Conservation (phyloP, 2,797 vertebrate species). For the Babyrousa celebensis region DNA sequence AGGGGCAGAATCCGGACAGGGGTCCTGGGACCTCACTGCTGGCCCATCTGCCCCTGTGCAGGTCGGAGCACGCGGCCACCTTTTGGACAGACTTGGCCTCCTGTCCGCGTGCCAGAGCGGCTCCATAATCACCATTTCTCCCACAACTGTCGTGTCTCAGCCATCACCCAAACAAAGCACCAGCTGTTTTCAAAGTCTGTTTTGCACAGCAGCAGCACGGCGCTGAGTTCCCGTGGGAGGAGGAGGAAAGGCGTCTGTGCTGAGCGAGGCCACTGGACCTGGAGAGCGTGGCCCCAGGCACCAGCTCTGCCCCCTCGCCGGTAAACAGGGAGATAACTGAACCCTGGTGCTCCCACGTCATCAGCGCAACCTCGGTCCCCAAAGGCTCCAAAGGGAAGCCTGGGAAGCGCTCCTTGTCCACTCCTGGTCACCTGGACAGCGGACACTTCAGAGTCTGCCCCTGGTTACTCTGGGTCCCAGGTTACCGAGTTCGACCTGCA, state of each 20-base stretch:
- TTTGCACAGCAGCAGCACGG: background rate
- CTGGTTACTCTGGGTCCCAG: accelerated
- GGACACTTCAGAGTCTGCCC: accelerated
- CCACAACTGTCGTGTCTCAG: background rate
- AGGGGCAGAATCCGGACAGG: accelerated
- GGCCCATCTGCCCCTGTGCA: accelerated
- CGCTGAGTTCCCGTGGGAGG: background rate
- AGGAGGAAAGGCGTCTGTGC: background rate
- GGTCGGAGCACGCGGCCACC: background rate
- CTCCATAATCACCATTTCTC: background rate
- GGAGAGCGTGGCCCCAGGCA: background rate
- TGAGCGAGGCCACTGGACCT: no score
- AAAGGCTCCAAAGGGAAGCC: no score
- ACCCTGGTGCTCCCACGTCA: background rate
- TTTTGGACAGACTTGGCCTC: background rate
- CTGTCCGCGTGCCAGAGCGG: accelerated
- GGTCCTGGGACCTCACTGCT: background rate
- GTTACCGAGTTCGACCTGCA: accelerated
- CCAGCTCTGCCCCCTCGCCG: background rate
- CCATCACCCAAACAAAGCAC: background rate
- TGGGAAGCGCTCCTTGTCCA: background rate
- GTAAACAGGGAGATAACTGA: no score
- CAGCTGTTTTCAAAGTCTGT: no score
- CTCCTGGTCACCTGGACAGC: background rate
- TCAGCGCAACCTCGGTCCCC: accelerated